phyloP scores from a whole-genome alignment of 2,888 invertebrate species.

The Volucella zonaria region DNA sequence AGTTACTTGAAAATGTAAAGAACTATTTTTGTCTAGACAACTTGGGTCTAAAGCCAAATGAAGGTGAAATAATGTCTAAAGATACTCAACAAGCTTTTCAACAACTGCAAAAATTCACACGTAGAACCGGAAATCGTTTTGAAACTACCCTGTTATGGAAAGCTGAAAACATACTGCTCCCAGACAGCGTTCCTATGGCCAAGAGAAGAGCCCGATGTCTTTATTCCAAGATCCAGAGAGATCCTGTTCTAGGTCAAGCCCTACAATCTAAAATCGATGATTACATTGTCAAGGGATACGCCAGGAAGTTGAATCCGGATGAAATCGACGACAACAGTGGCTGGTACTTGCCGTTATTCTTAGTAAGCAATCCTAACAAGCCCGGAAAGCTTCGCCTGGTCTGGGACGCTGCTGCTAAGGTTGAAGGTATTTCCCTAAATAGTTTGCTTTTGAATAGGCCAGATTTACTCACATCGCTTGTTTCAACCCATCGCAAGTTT shows the following conservation, averaged over 20 bases:
- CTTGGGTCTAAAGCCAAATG: slow-evolving; percentile 3
- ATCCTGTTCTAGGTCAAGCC: slow-evolving; percentile 9
- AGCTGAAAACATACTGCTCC: background rate
- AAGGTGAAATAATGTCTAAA: slow-evolving; percentile 5
- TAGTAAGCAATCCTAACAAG: slow-evolving; percentile 75
- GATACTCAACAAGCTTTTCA: slow-evolving; percentile 1
- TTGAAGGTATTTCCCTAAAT: slow-evolving; percentile 75
- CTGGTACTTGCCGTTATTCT: slow-evolving; percentile 76
- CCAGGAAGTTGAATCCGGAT: slow-evolving; percentile 53
- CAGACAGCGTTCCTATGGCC: slow-evolving; percentile 3
- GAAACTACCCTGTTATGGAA: slow-evolving; percentile 1
- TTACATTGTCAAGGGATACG: slow-evolving; percentile 72
- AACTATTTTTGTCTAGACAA: slow-evolving; percentile 52
- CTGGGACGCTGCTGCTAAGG: slow-evolving; percentile 76
- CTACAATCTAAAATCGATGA: slow-evolving; percentile 52
- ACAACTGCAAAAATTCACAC: slow-evolving; percentile 9
- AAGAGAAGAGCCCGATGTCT: slow-evolving; percentile 24
- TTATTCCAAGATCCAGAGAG: slow-evolving; percentile 20
- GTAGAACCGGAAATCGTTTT: background rate
- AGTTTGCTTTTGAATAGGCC: slow-evolving; percentile 69
- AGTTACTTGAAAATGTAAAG: slow-evolving; percentile 35
- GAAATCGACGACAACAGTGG: slow-evolving; percentile 54
- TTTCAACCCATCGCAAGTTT: slow-evolving; percentile 38
- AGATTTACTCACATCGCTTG: too few species aligned
- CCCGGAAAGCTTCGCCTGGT: slow-evolving; percentile 74